A percentile compares a stretch with the other conserved stretches of the same genome.
These are phyloP conservation scores for Epistrophe eligans DNA, from an alignment of 2,888 invertebrate species.

Conservation along the genomic window DNA sequence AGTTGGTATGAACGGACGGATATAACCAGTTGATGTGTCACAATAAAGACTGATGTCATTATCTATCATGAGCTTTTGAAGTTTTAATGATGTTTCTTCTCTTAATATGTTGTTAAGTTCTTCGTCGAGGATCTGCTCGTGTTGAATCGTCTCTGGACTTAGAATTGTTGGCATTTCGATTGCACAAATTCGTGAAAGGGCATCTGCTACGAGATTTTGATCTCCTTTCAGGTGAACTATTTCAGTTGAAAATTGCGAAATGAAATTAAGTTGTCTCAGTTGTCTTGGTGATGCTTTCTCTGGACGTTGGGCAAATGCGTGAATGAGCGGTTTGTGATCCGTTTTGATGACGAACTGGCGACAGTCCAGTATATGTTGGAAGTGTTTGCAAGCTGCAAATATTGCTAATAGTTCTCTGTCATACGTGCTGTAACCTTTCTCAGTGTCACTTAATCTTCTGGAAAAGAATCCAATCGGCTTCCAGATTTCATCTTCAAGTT, in stretches of 20 bases:
- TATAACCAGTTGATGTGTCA: slow-evolving; percentile 18
- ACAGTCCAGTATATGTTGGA: background rate
- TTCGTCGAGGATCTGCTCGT: slow-evolving; percentile 42
- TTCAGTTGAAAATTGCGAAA: slow-evolving; percentile 62
- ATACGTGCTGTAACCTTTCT: too few relatives aligned
- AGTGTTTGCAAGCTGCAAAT: too few relatives aligned
- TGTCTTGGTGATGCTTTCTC: slow-evolving; percentile 65
- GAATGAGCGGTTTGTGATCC: background rate
- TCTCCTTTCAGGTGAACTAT: slow-evolving; percentile 40
- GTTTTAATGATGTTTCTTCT: background rate
- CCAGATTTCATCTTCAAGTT: too few relatives aligned
- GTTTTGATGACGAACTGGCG: background rate
- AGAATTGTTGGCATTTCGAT: slow-evolving; percentile 52
- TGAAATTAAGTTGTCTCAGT: slow-evolving; percentile 32
- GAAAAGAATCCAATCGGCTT: too few relatives aligned
- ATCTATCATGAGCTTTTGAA: slow-evolving; percentile 45
- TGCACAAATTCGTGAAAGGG: background rate
- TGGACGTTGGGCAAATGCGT: slow-evolving; percentile 70
- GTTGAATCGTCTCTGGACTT: slow-evolving; percentile 54
- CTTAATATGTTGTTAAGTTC: slow-evolving; percentile 34
- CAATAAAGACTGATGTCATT: slow-evolving; percentile 47
- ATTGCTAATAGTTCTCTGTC: too few relatives aligned
- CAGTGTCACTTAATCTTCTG: too few relatives aligned
- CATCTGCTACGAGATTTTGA: too few relatives aligned
- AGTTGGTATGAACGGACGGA: slow-evolving; percentile 47